phyloP scores from a whole-genome alignment of 2,113 vertebrate genomes.

The Hystrix brachyura region DNA sequence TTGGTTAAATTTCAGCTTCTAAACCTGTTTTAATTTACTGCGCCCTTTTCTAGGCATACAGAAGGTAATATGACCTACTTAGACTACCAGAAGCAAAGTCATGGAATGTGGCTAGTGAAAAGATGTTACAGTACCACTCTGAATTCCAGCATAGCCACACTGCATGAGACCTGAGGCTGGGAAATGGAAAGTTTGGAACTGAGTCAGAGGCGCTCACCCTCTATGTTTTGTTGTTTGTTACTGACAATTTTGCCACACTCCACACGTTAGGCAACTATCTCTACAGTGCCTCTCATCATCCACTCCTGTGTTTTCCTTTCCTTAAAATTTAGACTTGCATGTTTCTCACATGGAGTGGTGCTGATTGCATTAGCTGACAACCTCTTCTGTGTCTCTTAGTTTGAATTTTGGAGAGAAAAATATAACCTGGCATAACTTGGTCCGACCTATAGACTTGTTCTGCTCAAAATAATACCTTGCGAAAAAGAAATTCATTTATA shows the following conservation, averaged over 20 bases:
- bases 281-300: rapidly evolving
- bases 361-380: neutral
- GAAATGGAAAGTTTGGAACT: neutral
- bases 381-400: neutral
- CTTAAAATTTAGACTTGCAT: neutral
- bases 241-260: rapidly evolving
- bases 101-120: neutral
- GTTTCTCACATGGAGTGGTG: neutral
- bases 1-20: neutral
- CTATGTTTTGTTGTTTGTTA: neutral
- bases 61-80: neutral
- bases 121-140: neutral
- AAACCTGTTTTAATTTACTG: neutral
- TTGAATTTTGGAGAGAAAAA: neutral
- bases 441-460: neutral
- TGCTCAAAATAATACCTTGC: neutral
- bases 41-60: neutral
- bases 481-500: neutral
- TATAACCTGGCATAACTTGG: neutral
- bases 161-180: neutral
- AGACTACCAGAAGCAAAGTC: neutral
- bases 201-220: neutral
- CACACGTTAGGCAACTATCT: neutral
- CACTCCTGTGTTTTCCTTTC: neutral
- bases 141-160: neutral